phyloP scores from a whole-genome alignment of 2,113 vertebrate genomes.

The Mesocricetus auratus region DNA sequence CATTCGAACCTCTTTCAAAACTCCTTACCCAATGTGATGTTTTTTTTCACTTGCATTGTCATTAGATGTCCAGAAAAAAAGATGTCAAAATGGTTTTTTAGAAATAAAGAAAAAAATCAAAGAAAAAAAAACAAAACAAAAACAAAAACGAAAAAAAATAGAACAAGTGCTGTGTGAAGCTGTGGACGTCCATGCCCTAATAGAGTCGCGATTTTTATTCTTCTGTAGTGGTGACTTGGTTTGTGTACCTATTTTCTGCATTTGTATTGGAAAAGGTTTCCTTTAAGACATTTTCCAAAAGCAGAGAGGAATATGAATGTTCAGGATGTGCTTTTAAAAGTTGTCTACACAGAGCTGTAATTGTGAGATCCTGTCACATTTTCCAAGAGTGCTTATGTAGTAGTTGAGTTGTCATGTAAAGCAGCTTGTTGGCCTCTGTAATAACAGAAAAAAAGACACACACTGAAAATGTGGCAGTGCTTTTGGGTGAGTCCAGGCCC shows the following conservation, averaged over 20 bases:
- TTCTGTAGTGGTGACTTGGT: constrained; percentile 77
- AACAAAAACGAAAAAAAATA: constrained; percentile 32
- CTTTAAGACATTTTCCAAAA: constrained; percentile 74
- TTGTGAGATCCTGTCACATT: constrained; percentile 72
- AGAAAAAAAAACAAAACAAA: background rate
- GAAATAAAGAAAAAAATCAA: constrained; percentile 57
- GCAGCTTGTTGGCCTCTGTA: constrained; percentile 50
- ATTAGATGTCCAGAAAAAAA: constrained; percentile 75
- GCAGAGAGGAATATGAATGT: constrained; percentile 53
- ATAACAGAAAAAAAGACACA: constrained; percentile 30
- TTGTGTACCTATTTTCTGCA: constrained; percentile 81
- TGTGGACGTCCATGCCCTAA: constrained; percentile 81
- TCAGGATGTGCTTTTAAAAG: constrained; percentile 67
- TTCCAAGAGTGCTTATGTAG: constrained; percentile 35
- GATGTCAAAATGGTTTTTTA: constrained; percentile 72
- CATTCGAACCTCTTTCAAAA: constrained; percentile 79
- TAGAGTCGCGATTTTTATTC: constrained; percentile 77
- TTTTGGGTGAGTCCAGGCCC: constrained; percentile 34
- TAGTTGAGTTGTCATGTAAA: constrained; percentile 51
- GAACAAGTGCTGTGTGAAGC: constrained; percentile 78
- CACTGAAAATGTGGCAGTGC: constrained; percentile 11
- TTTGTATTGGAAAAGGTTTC: constrained; percentile 80
- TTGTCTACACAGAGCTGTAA: constrained; percentile 46
- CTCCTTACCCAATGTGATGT: constrained; percentile 80
- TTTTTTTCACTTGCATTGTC: constrained; percentile 77